phyloP scores from a whole-genome alignment of 1,140 invertebrate species.

The Diachasma alloeum region DNA sequence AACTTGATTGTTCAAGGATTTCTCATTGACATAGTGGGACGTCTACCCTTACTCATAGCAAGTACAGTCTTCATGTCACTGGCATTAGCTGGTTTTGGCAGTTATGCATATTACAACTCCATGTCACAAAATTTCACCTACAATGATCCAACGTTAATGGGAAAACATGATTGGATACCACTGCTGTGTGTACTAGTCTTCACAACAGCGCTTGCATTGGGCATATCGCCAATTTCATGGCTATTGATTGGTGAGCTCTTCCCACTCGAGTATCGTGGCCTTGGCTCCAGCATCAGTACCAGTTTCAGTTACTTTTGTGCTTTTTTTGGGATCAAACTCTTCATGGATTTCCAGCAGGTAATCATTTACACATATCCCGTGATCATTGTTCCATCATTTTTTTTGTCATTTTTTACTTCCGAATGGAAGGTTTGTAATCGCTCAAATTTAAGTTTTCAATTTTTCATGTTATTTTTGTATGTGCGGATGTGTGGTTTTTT shows the following conservation, averaged over 20 bases:
- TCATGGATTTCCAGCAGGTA: constrained; percentile 79
- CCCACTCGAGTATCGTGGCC: constrained; percentile 82
- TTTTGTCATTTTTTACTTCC: too few relatives aligned
- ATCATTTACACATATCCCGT: constrained; percentile 6
- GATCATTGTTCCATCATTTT: constrained; percentile 10
- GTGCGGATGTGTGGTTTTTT: too few relatives aligned
- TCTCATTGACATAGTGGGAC: constrained; percentile 80
- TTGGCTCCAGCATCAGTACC: constrained; percentile 83
- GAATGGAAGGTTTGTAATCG: too few relatives aligned
- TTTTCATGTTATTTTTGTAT: too few relatives aligned
- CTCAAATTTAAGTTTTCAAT: too few relatives aligned
- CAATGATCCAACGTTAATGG: constrained; percentile 49
- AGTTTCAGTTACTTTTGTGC: constrained; percentile 88
- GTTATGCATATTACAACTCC: constrained; percentile 76
- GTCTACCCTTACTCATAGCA: constrained; percentile 79
- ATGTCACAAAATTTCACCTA: constrained; percentile 64
- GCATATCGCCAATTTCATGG: constrained; percentile 90
- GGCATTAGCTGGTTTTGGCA: constrained; percentile 80
- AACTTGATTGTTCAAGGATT: constrained; percentile 62
- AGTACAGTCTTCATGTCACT: constrained; percentile 84
- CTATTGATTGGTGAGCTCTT: constrained; percentile 88
- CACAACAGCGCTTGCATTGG: constrained; percentile 84
- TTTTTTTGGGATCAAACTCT: constrained; percentile 89
- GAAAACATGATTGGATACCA: constrained; percentile 80
- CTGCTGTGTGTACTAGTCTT: constrained; percentile 83